phyloP scores from a whole-genome alignment of 2,113 vertebrate genomes.

The Agapornis roseicollis region DNA sequence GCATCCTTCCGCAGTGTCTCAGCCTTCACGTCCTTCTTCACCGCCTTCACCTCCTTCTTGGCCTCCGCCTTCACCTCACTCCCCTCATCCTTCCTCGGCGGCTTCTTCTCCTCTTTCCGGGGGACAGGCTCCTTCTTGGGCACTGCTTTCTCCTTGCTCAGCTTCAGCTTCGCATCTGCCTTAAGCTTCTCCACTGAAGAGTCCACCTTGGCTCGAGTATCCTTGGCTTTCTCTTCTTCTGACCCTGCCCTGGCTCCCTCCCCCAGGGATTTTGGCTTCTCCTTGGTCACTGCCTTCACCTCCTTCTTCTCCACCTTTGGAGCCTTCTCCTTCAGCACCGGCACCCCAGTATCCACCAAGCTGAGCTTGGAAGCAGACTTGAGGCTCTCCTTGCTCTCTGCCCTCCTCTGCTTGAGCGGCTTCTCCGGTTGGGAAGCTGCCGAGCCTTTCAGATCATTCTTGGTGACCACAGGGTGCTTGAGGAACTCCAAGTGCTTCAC shows the following conservation, averaged over 20 bases:
- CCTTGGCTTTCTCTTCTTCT: conserved; percentile 76
- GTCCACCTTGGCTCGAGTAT: conserved; percentile 39
- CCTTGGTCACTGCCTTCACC: conserved; percentile 56
- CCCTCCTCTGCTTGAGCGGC: conserved; percentile 66
- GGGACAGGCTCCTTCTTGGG: conserved; percentile 68
- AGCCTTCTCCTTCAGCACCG: not conserved
- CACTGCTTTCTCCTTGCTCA: conserved; percentile 72
- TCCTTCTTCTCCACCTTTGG: conserved; percentile 72
- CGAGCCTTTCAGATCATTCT: conserved; percentile 75
- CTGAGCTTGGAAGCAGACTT: conserved; percentile 72
- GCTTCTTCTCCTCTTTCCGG: conserved; percentile 76
- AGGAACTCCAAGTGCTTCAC: conserved; percentile 89
- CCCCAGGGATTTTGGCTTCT: conserved; percentile 42
- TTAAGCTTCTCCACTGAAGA: conserved; percentile 64
- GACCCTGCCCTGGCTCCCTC: conserved; percentile 51
- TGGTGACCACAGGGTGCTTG: conserved; percentile 79
- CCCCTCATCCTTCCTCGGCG: conserved; percentile 40
- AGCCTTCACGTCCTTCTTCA: conserved; percentile 75
- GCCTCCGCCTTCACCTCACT: conserved; percentile 41
- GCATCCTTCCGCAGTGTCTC: conserved; percentile 51
- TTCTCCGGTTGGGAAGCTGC: conserved; percentile 48
- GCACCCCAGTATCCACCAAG: not conserved
- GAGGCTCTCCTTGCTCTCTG: conserved; percentile 87
- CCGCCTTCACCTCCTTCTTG: conserved; percentile 46
- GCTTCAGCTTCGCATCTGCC: conserved; percentile 64